Base-by-base conservation (phyloP, 1,140 invertebrate genomes). In the Platyscapa corneri region DNA sequence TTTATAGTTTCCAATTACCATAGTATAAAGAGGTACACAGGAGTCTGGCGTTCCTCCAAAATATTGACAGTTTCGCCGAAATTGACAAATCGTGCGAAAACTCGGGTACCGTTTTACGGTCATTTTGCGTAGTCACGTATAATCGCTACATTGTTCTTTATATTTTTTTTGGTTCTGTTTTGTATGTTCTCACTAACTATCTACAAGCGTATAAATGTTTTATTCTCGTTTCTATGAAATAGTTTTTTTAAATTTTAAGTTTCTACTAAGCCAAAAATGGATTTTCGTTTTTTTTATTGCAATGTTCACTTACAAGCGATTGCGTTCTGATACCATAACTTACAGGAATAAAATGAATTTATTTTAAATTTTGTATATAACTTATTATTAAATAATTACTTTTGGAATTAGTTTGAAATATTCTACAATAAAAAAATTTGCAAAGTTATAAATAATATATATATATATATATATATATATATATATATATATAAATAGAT, bases 31-130 rank as follows among this genome's bases (percentile, higher is more conserved):
- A 56, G 49, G 12, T 34, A 32, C 37, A 20, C 74, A 46, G 2
- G 37, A 76, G 12, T n/a, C 56, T 87, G 83, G 83, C 83, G 53
- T 34, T 6, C 20, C 39, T 85, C 83, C 83, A 87, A 83, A 85
- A 81, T 84, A 87, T 87, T 78, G 86, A 81, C 83, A 84, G 32
- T 64, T 72, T 53, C 49, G 32, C 6, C 16, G 65, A 53, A 87
- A 80, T 79, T 87, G 86, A 87, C 83, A 85, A 87, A 87, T 85
- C 64, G 74, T 82, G 39, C 37, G 74, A 85, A 76, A 87, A 80
- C 12, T 18, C 14, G 6, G 37, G 46, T 77, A 32, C 70, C 49
- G 46, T 16, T 82, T 32, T n/a, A 64, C 5, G 37, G 78, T 80
- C 53, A 64, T 6, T 32, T 34, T 20, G 53, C 46, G n/a, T n/a